These are phyloP conservation scores for Lycophotia porphyrea DNA, from an alignment of 2,888 invertebrate species.

Conservation along the genomic window DNA sequence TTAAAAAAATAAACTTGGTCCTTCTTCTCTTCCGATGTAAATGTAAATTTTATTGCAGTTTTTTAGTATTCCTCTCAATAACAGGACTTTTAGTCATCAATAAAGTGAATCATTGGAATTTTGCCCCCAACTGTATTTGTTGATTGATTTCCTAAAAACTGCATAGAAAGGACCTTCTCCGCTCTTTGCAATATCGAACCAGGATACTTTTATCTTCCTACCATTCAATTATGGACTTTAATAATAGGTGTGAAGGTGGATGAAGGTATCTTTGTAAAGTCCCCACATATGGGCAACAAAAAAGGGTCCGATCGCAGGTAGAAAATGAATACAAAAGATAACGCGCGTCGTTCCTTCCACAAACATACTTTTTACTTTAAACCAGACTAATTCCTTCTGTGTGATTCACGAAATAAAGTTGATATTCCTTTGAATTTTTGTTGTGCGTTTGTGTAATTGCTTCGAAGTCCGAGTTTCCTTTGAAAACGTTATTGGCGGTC, in stretches of 20 bases:
- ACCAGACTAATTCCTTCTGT: conserved; percentile 45
- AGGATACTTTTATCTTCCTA: conserved; percentile 21
- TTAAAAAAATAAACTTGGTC: conserved; percentile 15
- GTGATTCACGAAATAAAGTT: conserved; percentile 63
- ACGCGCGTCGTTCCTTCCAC: conserved; percentile 76
- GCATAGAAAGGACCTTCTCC: conserved; percentile 68
- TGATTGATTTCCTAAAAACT: conserved; percentile 71
- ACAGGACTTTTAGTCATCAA: conserved; percentile 54
- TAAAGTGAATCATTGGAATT: conserved; percentile 65
- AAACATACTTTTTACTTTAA: conserved; percentile 53
- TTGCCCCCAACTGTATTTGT: conserved; percentile 58
- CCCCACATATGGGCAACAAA: conserved; percentile 75
- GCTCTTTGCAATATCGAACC: conserved; percentile 63
- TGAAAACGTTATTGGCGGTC: conserved; percentile 84
- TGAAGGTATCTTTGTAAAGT: conserved; percentile 43
- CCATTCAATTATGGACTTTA: conserved; percentile 67
- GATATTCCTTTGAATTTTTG: conserved; percentile 60
- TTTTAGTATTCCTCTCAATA: conserved; percentile 44
- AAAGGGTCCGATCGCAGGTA: conserved; percentile 88
- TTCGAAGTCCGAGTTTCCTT: conserved; percentile 78
- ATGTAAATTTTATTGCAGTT: conserved; percentile 55
- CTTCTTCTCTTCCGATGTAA: conserved; percentile 35
- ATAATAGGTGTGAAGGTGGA: conserved; percentile 54
- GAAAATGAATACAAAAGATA: conserved; percentile 85
- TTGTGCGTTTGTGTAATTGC: conserved; percentile 69